Evolutionary conservation across 2,797 vertebrate species (phyloP).

Genomic region (Helarctos malayanus): DNA sequence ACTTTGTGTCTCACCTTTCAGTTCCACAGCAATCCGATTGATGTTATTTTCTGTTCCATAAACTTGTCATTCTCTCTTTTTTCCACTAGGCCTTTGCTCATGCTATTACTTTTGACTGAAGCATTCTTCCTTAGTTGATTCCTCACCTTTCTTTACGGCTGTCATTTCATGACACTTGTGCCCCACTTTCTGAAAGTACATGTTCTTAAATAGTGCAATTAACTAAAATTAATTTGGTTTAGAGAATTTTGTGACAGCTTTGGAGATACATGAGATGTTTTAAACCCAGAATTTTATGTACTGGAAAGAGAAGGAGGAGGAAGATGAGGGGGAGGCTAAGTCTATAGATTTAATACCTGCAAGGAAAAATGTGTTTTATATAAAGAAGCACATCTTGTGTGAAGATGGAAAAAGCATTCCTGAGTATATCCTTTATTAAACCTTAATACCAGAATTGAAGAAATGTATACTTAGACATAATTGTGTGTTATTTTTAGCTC

Average conservation of each 20-base stretch:
- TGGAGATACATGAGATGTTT: neutral
- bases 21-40: neutral
- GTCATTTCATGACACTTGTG: neutral
- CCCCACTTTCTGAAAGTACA: neutral
- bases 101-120: neutral
- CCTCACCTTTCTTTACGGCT: neutral
- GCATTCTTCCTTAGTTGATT: neutral
- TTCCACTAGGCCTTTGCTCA: neutral
- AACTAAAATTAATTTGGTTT: constrained; percentile 43
- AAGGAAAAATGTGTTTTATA: neutral
- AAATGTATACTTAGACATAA: neutral
- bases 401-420: neutral
- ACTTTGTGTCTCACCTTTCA: neutral
- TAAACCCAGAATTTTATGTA: neutral
- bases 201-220: constrained; percentile 27
- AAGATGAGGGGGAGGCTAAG: neutral
- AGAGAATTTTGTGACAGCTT: neutral
- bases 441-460: neutral
- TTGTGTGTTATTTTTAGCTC: neutral
- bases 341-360: neutral
- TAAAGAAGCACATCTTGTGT: neutral
- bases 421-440: neutral
- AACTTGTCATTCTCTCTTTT: neutral
- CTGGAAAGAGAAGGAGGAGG: neutral
- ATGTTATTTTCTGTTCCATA: neutral